A percentile compares a stretch with the other conserved stretches of the same genome.
These are phyloP conservation scores for Pharmacophagus antenor DNA, from an alignment of 2,888 invertebrate species.

Conservation along the genomic window DNA sequence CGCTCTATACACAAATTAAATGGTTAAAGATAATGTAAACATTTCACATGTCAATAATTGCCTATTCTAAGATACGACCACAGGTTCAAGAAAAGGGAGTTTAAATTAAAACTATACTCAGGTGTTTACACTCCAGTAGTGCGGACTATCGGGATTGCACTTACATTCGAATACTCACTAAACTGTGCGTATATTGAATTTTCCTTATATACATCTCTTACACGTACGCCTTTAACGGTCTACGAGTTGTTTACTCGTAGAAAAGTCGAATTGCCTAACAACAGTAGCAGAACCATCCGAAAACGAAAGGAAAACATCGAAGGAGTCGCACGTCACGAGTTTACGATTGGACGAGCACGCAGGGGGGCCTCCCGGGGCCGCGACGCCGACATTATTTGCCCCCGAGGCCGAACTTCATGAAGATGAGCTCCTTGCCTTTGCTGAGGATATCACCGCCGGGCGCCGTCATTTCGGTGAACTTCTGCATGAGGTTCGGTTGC, in stretches of 20 bases:
- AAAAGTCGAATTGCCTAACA: slow-evolving; percentile 49
- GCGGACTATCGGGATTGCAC: slow-evolving; percentile 70
- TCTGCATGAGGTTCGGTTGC: slow-evolving; percentile 91
- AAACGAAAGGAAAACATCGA: slow-evolving; percentile 32
- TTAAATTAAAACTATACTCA: slow-evolving; percentile 62
- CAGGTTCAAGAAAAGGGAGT: slow-evolving; percentile 65
- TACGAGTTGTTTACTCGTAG: slow-evolving; percentile 53
- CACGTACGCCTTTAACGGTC: slow-evolving; percentile 51
- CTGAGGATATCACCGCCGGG: slow-evolving; percentile 94
- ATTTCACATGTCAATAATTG: slow-evolving; percentile 51
- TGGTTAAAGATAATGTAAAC: slow-evolving; percentile 51
- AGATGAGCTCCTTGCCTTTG: slow-evolving; percentile 95
- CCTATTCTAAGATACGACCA: slow-evolving; percentile 65
- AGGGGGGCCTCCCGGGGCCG: slow-evolving; percentile 50
- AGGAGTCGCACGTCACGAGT: slow-evolving; percentile 33
- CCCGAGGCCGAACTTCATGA: slow-evolving; percentile 95
- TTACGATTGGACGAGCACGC: slow-evolving; percentile 33
- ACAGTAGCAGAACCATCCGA: slow-evolving; percentile 41
- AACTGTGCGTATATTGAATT: slow-evolving; percentile 80
- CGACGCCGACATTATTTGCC: slow-evolving; percentile 82
- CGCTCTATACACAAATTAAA: slow-evolving; percentile 28
- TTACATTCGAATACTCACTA: slow-evolving; percentile 77
- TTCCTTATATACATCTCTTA: slow-evolving; percentile 70
- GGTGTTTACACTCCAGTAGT: slow-evolving; percentile 64
- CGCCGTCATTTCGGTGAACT: slow-evolving; percentile 92